phyloP scores from a whole-genome alignment of 1,140 invertebrate genomes.

The Akabosia matsudoensis region DNA sequence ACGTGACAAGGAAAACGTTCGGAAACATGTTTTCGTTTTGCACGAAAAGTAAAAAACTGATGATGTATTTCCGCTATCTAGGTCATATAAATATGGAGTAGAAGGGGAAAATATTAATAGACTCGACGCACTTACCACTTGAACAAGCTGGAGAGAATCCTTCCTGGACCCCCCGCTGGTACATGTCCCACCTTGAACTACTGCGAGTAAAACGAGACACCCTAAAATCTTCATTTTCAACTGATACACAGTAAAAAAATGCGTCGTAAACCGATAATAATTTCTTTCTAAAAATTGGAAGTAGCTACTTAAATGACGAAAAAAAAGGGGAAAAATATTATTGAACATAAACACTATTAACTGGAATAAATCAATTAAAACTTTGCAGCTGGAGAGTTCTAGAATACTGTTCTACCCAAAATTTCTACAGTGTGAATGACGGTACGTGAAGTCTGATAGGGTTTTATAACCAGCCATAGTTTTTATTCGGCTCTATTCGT shows the following conservation, averaged over 20 bases:
- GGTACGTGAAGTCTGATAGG: background rate
- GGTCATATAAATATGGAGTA: too few relatives aligned
- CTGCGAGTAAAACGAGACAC: background rate
- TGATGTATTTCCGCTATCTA: too few relatives aligned
- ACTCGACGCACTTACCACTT: slow-evolving; percentile 32
- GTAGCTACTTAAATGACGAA: background rate
- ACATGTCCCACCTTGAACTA: background rate
- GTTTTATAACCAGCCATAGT: slow-evolving; percentile 9
- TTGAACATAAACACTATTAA: background rate
- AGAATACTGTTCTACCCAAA: background rate
- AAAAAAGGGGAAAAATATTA: too few relatives aligned
- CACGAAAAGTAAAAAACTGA: too few relatives aligned
- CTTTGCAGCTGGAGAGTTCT: background rate
- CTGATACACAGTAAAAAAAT: background rate
- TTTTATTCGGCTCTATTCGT: too few relatives aligned
- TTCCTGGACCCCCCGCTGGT: background rate
- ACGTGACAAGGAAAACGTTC: background rate
- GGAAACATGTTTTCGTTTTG: background rate
- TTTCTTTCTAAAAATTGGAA: background rate
- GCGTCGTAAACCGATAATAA: background rate
- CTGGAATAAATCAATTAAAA: background rate
- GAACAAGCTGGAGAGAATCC: slow-evolving; percentile 35
- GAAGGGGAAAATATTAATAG: background rate
- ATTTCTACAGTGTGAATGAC: slow-evolving; percentile 16
- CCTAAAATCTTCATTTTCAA: background rate